Base-by-base conservation (phyloP, 2,888 invertebrate species). In the Sphecodes monilicornis region DNA sequence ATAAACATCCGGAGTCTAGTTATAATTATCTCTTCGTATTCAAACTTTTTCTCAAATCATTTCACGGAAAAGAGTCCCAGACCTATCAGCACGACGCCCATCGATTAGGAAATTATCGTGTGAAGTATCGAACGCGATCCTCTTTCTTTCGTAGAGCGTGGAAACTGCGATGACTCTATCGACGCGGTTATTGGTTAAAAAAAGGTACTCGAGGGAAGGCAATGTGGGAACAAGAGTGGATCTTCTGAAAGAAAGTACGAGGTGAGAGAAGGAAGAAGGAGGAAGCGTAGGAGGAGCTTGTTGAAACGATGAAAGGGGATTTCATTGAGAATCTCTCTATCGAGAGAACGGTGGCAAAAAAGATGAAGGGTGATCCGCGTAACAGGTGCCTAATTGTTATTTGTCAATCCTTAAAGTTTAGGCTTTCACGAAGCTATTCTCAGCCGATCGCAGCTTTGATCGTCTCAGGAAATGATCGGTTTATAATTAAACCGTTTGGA, bases 361-460 rank as follows among this genome's bases (percentile, higher is more conserved):
- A 81, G 66, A 22, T 18, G 68, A 69, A 82, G 76, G 80, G 57
- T 81, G 78, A 81, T 75, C 85, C 85, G 83, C 77, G 83, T 86
- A 90, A 88, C 91, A 91, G 91, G 90, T 91, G 90, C 54, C 76
- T 88, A 87, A 89, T 90, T 84, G 76, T 87, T 90, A 89, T 87
- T 87, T 86, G 82, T 88, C 84, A 77, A 90, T 89, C 84, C 80
- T 87, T 83, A 77, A 89, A 86, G 84, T 83, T 89, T 83, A 78
- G 76, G 64, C 70, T 39, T 70, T 86, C 76, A 76, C 32, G 57
- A n/a, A 74, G 32, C 68, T 57, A 69, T 66, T 76, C 36, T 43
- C 46, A 39, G 10, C 3, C 22, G 41, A 69, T 54, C 36, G 57
- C 43, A 64, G 36, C 72, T 70, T 86, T 46, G 71, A 84, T 70